Evolutionary conservation across 2,888 invertebrate genomes (phyloP).

Genomic region (Lobophora halterata): DNA sequence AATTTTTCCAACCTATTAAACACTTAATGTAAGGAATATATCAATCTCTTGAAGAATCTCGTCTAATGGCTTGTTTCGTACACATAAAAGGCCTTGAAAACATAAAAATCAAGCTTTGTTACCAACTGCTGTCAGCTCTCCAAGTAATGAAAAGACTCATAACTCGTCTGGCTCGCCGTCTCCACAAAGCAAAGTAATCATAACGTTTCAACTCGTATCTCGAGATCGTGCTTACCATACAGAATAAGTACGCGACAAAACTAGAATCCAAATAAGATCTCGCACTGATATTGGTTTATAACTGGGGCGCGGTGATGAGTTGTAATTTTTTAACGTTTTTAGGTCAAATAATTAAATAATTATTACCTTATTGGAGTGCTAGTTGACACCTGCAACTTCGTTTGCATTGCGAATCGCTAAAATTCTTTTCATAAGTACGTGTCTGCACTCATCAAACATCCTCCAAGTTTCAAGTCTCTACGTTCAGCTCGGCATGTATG

Average conservation of each 20-base stretch:
- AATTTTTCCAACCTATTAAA: too few relatives aligned
- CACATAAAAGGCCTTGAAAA: too few relatives aligned
- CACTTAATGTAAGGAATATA: too few relatives aligned
- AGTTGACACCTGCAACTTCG: too few relatives aligned
- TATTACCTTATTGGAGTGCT: too few relatives aligned
- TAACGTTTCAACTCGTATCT: conserved; percentile 27
- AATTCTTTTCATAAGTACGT: too few relatives aligned
- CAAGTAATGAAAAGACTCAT: conserved; percentile 15
- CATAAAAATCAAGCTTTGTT: conserved; percentile 12
- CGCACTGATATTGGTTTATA: conserved; percentile 41
- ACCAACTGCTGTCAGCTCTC: conserved; percentile 9
- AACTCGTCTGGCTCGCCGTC: conserved; percentile 16
- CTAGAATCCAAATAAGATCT: conserved; percentile 62
- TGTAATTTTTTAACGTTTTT: conserved; percentile 28
- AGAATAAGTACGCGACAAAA: conserved; percentile 49
- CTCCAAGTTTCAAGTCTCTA: too few relatives aligned
- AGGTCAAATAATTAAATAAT: too few relatives aligned
- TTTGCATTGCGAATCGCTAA: conserved; percentile 34
- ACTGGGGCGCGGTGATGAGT: conserved; percentile 36
- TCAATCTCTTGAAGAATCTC: too few relatives aligned
- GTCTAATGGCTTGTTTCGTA: too few relatives aligned
- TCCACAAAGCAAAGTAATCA: conserved; percentile 26
- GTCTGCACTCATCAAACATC: too few relatives aligned
- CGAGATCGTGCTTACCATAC: conserved; percentile 28
- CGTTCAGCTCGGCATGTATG: too few relatives aligned